Evolutionary conservation across 2,113 vertebrate species (phyloP).

Genomic region (mouse (Mus musculus)): DNA sequence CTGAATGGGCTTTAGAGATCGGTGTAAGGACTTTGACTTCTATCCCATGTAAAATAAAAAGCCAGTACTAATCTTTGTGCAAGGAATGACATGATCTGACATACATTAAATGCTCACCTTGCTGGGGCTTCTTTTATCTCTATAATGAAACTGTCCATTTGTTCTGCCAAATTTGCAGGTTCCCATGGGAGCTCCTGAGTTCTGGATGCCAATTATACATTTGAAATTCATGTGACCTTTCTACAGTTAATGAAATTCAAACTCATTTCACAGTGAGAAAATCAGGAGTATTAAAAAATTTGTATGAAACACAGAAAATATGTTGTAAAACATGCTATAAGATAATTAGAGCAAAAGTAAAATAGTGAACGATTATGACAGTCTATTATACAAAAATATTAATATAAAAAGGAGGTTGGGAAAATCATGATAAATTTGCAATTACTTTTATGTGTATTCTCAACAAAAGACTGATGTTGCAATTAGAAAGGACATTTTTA

Average conservation of each 20-base stretch:
- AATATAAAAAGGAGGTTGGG: background rate
- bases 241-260: background rate
- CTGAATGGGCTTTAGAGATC: background rate
- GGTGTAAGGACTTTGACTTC: background rate
- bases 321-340: background rate
- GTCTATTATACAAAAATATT: background rate
- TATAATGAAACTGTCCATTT: background rate
- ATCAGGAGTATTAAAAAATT: background rate
- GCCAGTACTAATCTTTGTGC: background rate
- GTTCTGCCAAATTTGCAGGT: background rate
- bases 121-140: background rate
- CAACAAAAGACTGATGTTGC: background rate
- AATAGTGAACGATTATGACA: background rate
- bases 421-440: background rate
- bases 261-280: background rate
- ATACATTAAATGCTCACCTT: background rate
- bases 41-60: background rate
- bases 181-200: background rate
- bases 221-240: background rate
- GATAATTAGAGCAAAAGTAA: background rate
- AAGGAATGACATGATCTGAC: background rate
- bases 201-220: background rate
- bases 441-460: background rate
- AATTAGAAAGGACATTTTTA: background rate
- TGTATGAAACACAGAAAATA: background rate